These are phyloP conservation scores for Meliscaeva auricollis DNA, from an alignment of 2,888 invertebrate species.

Conservation along the genomic window DNA sequence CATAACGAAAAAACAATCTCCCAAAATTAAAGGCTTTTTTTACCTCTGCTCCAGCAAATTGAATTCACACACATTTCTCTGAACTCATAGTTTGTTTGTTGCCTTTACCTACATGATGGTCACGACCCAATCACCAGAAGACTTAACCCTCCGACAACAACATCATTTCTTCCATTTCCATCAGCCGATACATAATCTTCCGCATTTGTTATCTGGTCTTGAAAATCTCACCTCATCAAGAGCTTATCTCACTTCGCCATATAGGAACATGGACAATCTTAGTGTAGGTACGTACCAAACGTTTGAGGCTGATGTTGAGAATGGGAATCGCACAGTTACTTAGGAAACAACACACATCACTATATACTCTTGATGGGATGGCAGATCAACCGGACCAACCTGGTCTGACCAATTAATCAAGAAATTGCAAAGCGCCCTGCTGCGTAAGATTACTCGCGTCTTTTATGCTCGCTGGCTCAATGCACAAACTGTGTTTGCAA, in stretches of 20 bases:
- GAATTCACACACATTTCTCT: slow-evolving; percentile 25
- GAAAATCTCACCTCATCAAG: slow-evolving; percentile 74
- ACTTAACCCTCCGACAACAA: slow-evolving; percentile 57
- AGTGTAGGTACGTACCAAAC: too few species aligned
- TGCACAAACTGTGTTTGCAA: slow-evolving; percentile 18
- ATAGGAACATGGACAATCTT: background rate
- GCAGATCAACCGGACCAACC: slow-evolving; percentile 59
- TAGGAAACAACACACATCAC: slow-evolving; percentile 49
- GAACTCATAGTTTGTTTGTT: too few species aligned
- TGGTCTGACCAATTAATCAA: slow-evolving; percentile 72
- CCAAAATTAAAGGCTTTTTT: slow-evolving; percentile 11
- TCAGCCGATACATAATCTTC: slow-evolving; percentile 61
- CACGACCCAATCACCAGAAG: slow-evolving; percentile 73
- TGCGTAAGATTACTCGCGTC: slow-evolving; percentile 62
- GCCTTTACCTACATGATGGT: slow-evolving; percentile 48
- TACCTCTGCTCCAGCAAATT: background rate
- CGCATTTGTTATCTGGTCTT: slow-evolving; percentile 74
- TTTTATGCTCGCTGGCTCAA: slow-evolving; percentile 6
- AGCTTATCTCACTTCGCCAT: slow-evolving; percentile 51
- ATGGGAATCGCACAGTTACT: slow-evolving; percentile 10
- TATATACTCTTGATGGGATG: slow-evolving; percentile 40
- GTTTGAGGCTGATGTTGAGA: background rate
- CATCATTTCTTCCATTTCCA: slow-evolving; percentile 41
- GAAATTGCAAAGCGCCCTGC: slow-evolving; percentile 75
- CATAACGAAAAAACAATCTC: background rate